These are phyloP conservation scores for Calosoma granatense DNA, from an alignment of 1,140 invertebrate genomes.

Conservation along the genomic window DNA sequence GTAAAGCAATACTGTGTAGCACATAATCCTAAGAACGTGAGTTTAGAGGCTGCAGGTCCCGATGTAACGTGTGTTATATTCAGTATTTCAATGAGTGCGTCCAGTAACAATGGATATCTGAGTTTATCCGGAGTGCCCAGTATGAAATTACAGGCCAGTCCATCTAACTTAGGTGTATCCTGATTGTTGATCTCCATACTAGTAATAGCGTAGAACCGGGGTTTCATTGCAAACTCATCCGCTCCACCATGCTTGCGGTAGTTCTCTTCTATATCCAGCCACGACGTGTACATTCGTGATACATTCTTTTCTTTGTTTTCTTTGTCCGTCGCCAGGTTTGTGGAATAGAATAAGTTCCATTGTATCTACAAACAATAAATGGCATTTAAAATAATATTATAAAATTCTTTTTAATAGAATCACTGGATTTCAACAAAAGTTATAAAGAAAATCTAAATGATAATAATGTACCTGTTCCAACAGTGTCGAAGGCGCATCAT, in stretches of 20 bases:
- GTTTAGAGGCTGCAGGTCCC: slow-evolving; percentile 38
- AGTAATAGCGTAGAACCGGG: slow-evolving; percentile 78
- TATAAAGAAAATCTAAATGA: slow-evolving; percentile 7
- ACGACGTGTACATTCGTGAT: slow-evolving; percentile 60
- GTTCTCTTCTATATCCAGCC: slow-evolving; percentile 70
- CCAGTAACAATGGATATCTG: slow-evolving; percentile 77
- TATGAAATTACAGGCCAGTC: slow-evolving; percentile 88
- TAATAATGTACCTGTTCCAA: slow-evolving; percentile 57
- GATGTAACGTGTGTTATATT: slow-evolving; percentile 54
- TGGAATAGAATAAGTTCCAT: slow-evolving; percentile 71
- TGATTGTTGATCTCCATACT: slow-evolving; percentile 66
- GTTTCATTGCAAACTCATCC: slow-evolving; percentile 68
- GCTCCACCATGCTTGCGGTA: slow-evolving; percentile 62
- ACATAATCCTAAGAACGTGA: slow-evolving; percentile 58
- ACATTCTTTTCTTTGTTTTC: slow-evolving; percentile 43
- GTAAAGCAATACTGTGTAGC: slow-evolving; percentile 87
- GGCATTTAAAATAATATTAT: background rate
- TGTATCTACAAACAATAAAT: slow-evolving; percentile 51
- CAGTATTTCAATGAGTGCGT: slow-evolving; percentile 72
- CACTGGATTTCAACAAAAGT: too few species aligned
- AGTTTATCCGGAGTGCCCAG: slow-evolving; percentile 81
- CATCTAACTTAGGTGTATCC: slow-evolving; percentile 82
- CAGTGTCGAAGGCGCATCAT: slow-evolving; percentile 70
- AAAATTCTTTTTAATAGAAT: background rate
- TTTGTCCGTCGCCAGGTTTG: slow-evolving; percentile 42